Evolutionary conservation across 2,113 vertebrate species (phyloP), one percentile per base, ranked within the genome.

Genomic region (Acinonyx jubatus): DNA sequence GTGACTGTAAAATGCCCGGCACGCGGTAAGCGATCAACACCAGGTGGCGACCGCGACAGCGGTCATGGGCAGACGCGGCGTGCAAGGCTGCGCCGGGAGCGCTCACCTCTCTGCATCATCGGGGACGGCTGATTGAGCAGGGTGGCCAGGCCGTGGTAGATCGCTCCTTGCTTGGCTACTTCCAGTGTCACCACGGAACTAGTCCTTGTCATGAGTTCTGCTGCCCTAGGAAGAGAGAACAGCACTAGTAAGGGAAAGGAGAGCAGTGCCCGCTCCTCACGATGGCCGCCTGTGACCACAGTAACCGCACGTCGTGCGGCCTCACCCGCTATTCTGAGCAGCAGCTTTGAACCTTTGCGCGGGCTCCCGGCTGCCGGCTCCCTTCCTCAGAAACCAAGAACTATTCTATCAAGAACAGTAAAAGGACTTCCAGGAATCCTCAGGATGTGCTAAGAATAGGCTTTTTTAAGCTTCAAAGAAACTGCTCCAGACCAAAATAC

Each of bases 81-180:
- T 4, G 3, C n/a, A 1, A 4, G 9, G 7, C 36, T 4, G 19
- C 9, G 6, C 6, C 10, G 1, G 13, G 6, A 4, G 76, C 25
- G 48, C 96, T 99, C 99, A 99, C 99, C 99, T 99, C 99, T 99
- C 52, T 99, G 99, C 99, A 99, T 99, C 99, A 99, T 98, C 33
- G 99, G 99, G 71, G 99, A 99, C 5, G 99, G 99, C 98, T 99
- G 99, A 98, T 99, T 99, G 97, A 99, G 99, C 55, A 99, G 99
- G 0, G 99, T 99, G 61, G 99, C 99, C 91, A 99, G 98, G 29
- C 99, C 99, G 97, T 99, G 99, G 97, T 99, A 99, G 98, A 99
- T 99, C 97, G 99, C 99, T 69, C 99, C 99, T 98, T 99, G 99
- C 98, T 99, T 99, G 96, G 99, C 99, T 21, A 99, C 99, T 98